Conservation (phyloP, 2,113 vertebrate species). For the Leucoraja erinaceus region DNA sequence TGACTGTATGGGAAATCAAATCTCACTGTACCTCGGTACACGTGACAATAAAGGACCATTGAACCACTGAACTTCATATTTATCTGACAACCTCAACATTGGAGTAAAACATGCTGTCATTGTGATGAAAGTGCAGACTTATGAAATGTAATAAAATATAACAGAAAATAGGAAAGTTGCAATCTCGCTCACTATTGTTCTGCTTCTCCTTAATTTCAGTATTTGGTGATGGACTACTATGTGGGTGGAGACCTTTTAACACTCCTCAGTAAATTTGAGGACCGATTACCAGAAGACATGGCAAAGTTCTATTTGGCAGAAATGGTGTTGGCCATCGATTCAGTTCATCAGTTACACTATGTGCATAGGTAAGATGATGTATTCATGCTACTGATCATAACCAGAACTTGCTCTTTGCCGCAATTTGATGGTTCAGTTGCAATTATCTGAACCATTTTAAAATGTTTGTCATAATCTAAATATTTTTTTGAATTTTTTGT, state of each 20-base stretch:
- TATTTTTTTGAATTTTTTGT: background rate
- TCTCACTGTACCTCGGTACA: too few species aligned
- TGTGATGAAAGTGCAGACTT: background rate
- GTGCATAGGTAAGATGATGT: slow-evolving; percentile 77
- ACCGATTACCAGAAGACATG: slow-evolving; percentile 94
- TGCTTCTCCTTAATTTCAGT: slow-evolving; percentile 56
- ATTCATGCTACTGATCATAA: background rate
- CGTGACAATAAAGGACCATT: too few species aligned
- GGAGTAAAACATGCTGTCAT: background rate
- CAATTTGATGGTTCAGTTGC: background rate
- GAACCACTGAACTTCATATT: background rate
- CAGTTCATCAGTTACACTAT: slow-evolving; percentile 94
- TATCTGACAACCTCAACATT: background rate
- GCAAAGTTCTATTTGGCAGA: slow-evolving; percentile 95
- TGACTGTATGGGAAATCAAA: too few species aligned
- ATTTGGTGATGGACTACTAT: slow-evolving; percentile 99
- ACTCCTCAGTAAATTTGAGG: slow-evolving; percentile 96
- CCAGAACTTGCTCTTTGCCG: background rate
- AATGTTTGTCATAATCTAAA: background rate
- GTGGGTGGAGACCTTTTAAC: slow-evolving; percentile 96
- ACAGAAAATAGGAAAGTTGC: background rate
- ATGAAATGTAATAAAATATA: background rate
- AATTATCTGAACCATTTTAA: background rate
- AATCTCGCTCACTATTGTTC: background rate
- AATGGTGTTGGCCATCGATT: slow-evolving; percentile 97